A percentile compares a stretch with the other conserved stretches of the same genome.
Evolutionary conservation across 1,140 invertebrate genomes (phyloP).

Genomic region (Cyrtorhinus lividipennis): DNA sequence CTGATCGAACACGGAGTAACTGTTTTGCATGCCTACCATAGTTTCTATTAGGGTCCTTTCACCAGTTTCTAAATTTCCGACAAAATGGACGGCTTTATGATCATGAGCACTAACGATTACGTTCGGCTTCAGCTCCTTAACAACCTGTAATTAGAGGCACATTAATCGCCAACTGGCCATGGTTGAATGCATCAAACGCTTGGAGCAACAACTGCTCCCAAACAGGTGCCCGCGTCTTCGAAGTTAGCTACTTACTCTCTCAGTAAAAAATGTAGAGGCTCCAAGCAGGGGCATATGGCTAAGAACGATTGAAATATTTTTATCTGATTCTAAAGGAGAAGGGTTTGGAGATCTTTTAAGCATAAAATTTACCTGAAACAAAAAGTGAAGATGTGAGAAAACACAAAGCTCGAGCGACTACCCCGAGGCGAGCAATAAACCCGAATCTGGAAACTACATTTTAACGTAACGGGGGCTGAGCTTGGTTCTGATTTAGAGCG

Average conservation of each 20-base stretch:
- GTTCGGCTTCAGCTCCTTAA: constrained; percentile 51
- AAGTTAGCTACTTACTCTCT: constrained; percentile 37
- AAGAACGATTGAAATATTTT: constrained; percentile 45
- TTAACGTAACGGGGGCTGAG: too few species aligned
- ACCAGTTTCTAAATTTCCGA: constrained; percentile 21
- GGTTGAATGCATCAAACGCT: too few species aligned
- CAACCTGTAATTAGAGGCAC: too few species aligned
- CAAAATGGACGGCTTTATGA: constrained; percentile 49
- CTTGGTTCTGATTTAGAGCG: too few species aligned
- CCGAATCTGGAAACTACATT: too few species aligned
- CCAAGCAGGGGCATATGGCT: constrained; percentile 54
- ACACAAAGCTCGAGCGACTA: too few species aligned
- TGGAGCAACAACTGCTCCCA: too few species aligned
- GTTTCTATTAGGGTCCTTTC: constrained; percentile 21
- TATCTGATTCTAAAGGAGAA: constrained; percentile 29
- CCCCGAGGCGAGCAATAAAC: too few species aligned
- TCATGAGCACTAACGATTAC: constrained; percentile 75
- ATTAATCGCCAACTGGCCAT: too few species aligned
- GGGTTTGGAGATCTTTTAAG: constrained; percentile 34
- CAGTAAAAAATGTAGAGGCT: constrained; percentile 42
- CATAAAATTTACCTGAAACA: constrained; percentile 40
- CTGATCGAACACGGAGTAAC: constrained; percentile 30
- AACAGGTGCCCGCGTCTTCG: too few species aligned
- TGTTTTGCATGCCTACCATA: constrained; percentile 11
- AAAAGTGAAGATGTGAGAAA: too few species aligned